Base-by-base conservation (phyloP, 2,888 invertebrate genomes). In the Lasioglossum pauxillum region DNA sequence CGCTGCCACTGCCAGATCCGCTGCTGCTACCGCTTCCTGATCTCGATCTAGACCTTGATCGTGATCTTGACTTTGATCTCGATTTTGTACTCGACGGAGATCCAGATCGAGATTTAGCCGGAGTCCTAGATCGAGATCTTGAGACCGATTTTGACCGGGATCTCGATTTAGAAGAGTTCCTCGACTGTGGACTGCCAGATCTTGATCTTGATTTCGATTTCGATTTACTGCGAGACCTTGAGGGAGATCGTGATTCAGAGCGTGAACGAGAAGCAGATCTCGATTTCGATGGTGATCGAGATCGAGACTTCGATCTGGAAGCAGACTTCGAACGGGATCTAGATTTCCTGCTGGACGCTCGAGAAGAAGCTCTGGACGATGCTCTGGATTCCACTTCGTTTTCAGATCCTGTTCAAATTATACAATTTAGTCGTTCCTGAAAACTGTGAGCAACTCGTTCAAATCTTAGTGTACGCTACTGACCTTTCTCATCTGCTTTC, bases 311-410 rank as follows among this genome's bases (percentile, higher is more conserved):
- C 1, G 93, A 92, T 80, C 93, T 79, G 27, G 94, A 92, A 75
- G 92, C 85, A 14, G 94, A 93, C 90, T 95, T 80, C 16, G 93
- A 92, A 81, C 86, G 86, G 12, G 86, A 86, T 23, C 78, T 72
- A 1, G 95, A 93, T 91, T 92, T 92, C 80, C 91, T 93, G 81
- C 92, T 94, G 10, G 95, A 95, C 35, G 92, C 94, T 2, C 92
- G 93, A 8, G 91, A 96, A 91, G 88, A 96, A 92, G 67, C 95
- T n/a, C 94, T 92, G 2, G 96, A 95, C 44, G 94, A 93, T 0
- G 96, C 96, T 0, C 95, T 95, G 0, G 96, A 95, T 35, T 88
- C 93, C 12, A 87, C 94, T 85, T 95, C 95, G 74, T 95, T 95
- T 64, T 95, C 95, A 41, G 95, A 95, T 76, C 91, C 95, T 88